Base-by-base conservation (phyloP, 2,888 invertebrate genomes). In the Rosalia funebris region DNA sequence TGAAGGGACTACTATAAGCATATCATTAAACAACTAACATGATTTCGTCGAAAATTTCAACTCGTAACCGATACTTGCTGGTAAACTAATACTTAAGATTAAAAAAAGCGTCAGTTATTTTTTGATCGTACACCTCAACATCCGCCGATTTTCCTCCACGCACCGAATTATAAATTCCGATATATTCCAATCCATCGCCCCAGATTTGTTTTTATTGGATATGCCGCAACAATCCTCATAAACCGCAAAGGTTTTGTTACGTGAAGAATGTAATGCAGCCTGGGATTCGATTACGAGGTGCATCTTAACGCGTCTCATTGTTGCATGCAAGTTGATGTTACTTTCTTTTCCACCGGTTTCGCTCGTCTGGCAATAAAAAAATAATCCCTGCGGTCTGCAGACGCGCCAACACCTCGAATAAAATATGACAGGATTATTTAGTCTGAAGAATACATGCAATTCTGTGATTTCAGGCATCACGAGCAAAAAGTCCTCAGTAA, bases 161-260 rank as follows among this genome's bases (percentile, higher is more conserved):
- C 25, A 46, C 20, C 10, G 19, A 5, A 47, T 46, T 46, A 53
- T 41, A 34, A 46, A 47, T 47, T 60, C 36, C 54, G 9, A 54
- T 60, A 50, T 56, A 39, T 55, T 45, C 14, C 34, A 14, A 31
- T 45, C 34, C 47, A 42, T 53, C 57, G 52, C 39, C 25, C 50
- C 25, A 39, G 15, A 42, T 42, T 42, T 1, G 25, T 32, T 45
- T 50, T 32, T 39, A 20, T 50, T 57, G 25, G 31, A 32, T 47
- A 36, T 17, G 42, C 54, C 62, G 20, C 62, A 57, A 19, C 44
- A 45, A 61, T 53, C 46, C 47, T 42, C 20, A 25, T 47, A 57
- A 61, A 61, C 61, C 57, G 57, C 61, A 57, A 41, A 53, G 61
- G 39, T 61, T 57, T 53, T 46, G 53, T 61, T 57, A 46, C 60